phyloP scores from a whole-genome alignment of 2,888 invertebrate species.

The Torymus auratus region DNA sequence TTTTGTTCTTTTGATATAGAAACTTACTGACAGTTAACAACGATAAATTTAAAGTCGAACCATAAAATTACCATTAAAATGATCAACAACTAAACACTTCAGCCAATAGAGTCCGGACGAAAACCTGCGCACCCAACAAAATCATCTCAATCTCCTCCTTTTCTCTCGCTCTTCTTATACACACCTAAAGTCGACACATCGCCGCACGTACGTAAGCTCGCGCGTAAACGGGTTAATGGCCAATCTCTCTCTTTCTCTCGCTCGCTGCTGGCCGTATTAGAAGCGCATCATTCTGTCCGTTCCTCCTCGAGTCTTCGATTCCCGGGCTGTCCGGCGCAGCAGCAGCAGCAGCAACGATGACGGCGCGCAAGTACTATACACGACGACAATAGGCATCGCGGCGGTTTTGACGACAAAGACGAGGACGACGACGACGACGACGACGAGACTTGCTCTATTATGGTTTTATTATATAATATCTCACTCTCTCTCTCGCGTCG shows the following conservation, averaged over 20 bases:
- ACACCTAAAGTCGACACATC: background rate
- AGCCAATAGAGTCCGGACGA: no score
- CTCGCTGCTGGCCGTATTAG: conserved; percentile 6
- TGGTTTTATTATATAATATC: no score
- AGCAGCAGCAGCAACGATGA: background rate
- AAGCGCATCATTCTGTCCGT: conserved; percentile 6
- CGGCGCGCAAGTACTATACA: background rate
- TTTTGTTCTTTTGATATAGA: no score
- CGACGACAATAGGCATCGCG: background rate
- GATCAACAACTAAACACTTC: no score
- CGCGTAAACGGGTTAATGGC: conserved; percentile 51
- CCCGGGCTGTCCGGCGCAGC: background rate
- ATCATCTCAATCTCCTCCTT: no score
- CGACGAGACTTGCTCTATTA: background rate
- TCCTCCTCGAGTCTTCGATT: background rate
- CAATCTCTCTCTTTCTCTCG: conserved; percentile 32
- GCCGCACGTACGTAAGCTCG: background rate
- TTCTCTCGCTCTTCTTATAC: no score
- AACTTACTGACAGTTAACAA: no score
- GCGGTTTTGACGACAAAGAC: no score
- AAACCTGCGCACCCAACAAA: no score
- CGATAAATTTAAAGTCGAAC: no score
- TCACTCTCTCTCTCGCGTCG: no score
- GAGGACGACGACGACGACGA: background rate
- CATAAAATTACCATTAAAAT: no score